Percentiles rank a stretch among this genome's conserved stretches.
phyloP scores from a whole-genome alignment of 2,888 invertebrate genomes.

The Calameuta idolon region DNA sequence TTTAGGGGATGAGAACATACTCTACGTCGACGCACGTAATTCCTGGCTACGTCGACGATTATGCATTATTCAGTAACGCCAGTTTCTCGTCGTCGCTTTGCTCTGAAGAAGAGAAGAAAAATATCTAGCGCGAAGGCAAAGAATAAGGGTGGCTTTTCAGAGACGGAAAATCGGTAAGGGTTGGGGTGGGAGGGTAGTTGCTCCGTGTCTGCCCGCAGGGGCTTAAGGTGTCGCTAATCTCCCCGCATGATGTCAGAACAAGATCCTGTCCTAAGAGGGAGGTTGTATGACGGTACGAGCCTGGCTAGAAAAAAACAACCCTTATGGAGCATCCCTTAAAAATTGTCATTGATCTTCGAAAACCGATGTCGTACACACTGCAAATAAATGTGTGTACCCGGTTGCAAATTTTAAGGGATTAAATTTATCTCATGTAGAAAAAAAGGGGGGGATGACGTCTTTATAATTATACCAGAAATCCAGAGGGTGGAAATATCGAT shows the following conservation, averaged over 20 bases:
- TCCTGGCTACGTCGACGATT: neutral
- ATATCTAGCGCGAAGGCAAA: neutral
- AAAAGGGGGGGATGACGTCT: neutral
- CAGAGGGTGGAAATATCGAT: neutral
- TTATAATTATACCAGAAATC: neutral
- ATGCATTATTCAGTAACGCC: neutral
- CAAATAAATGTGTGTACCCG: neutral
- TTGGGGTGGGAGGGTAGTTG: neutral
- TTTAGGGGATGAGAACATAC: neutral
- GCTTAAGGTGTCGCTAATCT: conserved; percentile 14
- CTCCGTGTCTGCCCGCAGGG: conserved; percentile 9
- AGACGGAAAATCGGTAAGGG: neutral
- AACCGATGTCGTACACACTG: accelerated
- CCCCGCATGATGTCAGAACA: conserved; percentile 6
- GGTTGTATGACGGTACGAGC: neutral
- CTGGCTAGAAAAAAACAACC: neutral
- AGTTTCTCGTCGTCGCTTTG: neutral
- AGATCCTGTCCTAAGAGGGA: neutral
- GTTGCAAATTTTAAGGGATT: neutral
- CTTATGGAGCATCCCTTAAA: neutral
- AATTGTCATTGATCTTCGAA: neutral
- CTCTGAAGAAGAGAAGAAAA: neutral
- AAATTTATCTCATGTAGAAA: neutral
- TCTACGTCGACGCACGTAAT: neutral
- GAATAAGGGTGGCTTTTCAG: neutral